A percentile compares a stretch with the other conserved stretches of the same genome.
These are phyloP conservation scores for Podabrus alpinus DNA, from an alignment of 2,888 invertebrate genomes.

Conservation along the genomic window DNA sequence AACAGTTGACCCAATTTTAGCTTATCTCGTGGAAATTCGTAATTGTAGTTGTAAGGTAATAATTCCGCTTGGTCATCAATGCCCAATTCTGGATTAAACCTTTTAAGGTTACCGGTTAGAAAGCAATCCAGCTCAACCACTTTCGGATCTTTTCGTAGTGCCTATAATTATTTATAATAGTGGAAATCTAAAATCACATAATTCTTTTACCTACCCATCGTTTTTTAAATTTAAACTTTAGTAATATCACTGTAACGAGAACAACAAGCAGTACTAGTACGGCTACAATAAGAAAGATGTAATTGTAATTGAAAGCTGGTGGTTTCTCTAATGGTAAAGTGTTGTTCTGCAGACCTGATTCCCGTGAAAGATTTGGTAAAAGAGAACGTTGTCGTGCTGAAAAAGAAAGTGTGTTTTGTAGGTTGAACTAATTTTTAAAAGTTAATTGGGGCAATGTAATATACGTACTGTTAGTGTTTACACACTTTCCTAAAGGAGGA, in stretches of 20 bases:
- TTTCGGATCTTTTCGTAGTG: conserved; percentile 68
- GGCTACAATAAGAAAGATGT: neutral
- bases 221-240: conserved; percentile 53
- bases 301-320: neutral
- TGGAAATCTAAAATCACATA: neutral
- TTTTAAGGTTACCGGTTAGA: conserved; percentile 76
- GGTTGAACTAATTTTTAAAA: too few relatives aligned
- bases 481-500: neutral
- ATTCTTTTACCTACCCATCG: conserved; percentile 49
- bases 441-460: too few relatives aligned
- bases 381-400: too few relatives aligned
- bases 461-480: too few relatives aligned
- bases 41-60: conserved; percentile 87
- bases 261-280: neutral
- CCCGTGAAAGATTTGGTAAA: too few relatives aligned
- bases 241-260: neutral
- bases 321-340: neutral
- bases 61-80: conserved; percentile 92
- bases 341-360: too few relatives aligned
- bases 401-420: neutral
- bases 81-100: conserved; percentile 85
- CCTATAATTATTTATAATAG: conserved; percentile 46
- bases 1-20: conserved; percentile 84
- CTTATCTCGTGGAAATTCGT: conserved; percentile 87
- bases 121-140: conserved; percentile 76